Percentiles rank a stretch among this genome's conserved stretches.
These are phyloP conservation scores for Picathartes gymnocephalus DNA, from an alignment of 2,113 vertebrate species.

Conservation along the genomic window DNA sequence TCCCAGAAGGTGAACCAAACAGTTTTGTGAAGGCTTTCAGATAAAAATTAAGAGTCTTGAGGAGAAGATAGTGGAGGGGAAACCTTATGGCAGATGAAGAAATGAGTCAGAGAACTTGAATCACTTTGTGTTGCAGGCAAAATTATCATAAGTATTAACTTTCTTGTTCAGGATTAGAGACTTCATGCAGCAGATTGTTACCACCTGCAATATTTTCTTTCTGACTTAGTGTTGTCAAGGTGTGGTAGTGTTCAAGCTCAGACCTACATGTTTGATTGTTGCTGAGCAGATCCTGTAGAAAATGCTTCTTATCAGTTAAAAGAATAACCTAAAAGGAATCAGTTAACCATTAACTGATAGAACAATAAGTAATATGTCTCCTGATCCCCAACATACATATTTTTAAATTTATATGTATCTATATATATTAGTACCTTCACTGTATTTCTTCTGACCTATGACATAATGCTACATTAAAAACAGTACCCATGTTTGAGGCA, in stretches of 20 bases:
- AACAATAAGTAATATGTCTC: not conserved
- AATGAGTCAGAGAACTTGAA: not conserved
- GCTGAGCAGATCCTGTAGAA: not conserved
- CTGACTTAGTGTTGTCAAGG: constrained; percentile 11
- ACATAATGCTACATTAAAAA: not conserved
- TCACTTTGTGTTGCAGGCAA: not conserved
- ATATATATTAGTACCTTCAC: not conserved
- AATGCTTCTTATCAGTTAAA: not conserved
- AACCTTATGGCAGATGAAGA: not conserved
- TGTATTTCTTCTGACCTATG: not conserved
- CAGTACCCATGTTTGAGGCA: not conserved
- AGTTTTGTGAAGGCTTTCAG: not conserved
- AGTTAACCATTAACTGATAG: not conserved
- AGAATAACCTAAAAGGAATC: not conserved
- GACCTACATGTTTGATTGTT: not conserved
- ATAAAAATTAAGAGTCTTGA: not conserved
- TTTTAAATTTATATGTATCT: not conserved
- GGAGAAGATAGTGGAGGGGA: not conserved
- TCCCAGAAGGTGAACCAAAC: not conserved
- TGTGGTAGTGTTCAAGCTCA: not conserved
- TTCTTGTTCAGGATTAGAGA: not conserved
- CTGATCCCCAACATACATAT: accelerated
- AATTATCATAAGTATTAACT: not conserved
- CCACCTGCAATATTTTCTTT: not conserved
- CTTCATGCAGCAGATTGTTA: not conserved